Base-by-base conservation (phyloP, 2,113 vertebrate genomes). In the Alligator sinensis region DNA sequence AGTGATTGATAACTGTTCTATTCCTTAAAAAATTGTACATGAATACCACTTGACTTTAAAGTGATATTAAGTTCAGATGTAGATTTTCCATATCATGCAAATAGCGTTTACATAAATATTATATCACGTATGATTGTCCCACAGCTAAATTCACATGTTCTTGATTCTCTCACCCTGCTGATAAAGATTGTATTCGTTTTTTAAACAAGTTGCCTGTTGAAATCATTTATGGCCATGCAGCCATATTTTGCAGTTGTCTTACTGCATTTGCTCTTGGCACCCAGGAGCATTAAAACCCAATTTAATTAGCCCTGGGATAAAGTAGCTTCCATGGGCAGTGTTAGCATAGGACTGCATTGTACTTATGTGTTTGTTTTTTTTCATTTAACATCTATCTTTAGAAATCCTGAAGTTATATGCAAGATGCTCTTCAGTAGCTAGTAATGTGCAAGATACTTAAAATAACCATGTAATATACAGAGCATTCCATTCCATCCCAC, bases 401-500 rank as follows among this genome's bases (percentile, higher is more conserved):
- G 70, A 90, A 82, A 81, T 78, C 68, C 78, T 91, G 86, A 94
- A 96, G 75, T 93, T 94, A 57, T 82, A 76, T 90, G 75, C 59
- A 84, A 80, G 83, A 91, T 89, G 75, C 24, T 91, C 62, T 92
- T 89, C 77, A 75, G 27, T 79, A 61, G 54, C 92, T 86, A 90
- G 47, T 92, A 87, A 77, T 57, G 54, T 77, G 34, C 72, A 79
- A 30, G 28, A 57, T 75, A 55, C 89, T 86, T 91, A 95, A 95
- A 95, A 90, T 95, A 95, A 76, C 68, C 79, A 60, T 90, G 74
- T 87, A 89, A 91, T 91, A 86, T 82, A 66, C n/a, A 81, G n/a
- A 87, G 82, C 91, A 90, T 95, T 93, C 91, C 91, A 77, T 95
- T 94, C 62, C 18, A 81, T 87, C 79, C 27, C 68, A 47, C 87